Percentiles rank a stretch among this genome's conserved stretches.
Conservation (phyloP, 2,113 vertebrate genomes). For the Scolopax mira region DNA sequence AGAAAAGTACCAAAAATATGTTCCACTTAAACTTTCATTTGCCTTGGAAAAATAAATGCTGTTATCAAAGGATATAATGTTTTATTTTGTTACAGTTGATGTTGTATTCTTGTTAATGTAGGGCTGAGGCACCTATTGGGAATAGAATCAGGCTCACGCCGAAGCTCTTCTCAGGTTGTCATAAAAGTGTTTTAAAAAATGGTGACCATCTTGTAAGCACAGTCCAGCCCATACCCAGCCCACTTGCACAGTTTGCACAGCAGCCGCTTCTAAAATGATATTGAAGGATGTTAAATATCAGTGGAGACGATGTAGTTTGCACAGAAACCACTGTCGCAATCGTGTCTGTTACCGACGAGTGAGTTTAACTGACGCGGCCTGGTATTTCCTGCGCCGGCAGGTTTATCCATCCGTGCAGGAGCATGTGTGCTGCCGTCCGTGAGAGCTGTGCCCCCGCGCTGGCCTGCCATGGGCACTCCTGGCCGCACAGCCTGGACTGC, state of each 20-base stretch:
- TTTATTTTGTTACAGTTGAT: neutral
- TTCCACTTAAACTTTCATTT: neutral
- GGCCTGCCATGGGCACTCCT: conserved; percentile 80
- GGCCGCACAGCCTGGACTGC: conserved; percentile 83
- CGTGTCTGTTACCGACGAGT: neutral
- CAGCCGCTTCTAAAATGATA: neutral
- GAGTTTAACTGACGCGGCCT: neutral
- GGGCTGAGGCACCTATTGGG: neutral
- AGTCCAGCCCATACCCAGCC: neutral
- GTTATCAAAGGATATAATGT: neutral
- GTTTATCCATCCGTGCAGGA: conserved; percentile 87
- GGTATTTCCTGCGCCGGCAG: conserved; percentile 47
- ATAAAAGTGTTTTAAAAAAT: neutral
- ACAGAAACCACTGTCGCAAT: neutral
- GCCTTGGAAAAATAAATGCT: neutral
- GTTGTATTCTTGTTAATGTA: neutral
- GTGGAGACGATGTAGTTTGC: neutral
- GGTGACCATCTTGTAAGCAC: neutral
- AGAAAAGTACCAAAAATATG: neutral
- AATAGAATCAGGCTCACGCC: neutral
- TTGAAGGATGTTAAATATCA: neutral
- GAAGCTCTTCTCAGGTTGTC: neutral
- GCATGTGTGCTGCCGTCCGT: conserved; percentile 81
- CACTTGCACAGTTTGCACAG: neutral
- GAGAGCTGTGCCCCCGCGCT: conserved; percentile 82